Evolutionary conservation across 1,140 invertebrate genomes (phyloP).

Genomic region (Trissolcus basalis): DNA sequence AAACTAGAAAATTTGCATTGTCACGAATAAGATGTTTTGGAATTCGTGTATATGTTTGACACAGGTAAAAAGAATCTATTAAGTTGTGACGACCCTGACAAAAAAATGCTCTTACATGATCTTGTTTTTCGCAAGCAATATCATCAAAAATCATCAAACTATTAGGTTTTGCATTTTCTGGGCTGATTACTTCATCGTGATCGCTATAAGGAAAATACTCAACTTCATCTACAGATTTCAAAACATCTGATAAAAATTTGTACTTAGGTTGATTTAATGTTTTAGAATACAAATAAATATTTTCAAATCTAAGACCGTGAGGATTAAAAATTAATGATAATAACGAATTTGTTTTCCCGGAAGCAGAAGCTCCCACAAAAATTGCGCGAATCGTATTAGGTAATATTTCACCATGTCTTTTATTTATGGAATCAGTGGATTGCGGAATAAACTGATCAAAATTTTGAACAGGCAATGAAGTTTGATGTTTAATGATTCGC

Average conservation of each 20-base stretch:
- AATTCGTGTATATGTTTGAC: conserved; percentile 67
- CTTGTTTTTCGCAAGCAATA: conserved; percentile 65
- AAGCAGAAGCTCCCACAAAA: neutral
- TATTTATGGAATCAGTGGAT: neutral
- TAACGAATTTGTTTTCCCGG: neutral
- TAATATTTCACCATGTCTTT: conserved; percentile 1
- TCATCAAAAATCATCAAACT: conserved; percentile 68
- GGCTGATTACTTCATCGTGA: neutral
- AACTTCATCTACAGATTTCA: neutral
- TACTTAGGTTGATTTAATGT: neutral
- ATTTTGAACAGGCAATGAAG: neutral
- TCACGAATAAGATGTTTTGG: conserved; percentile 68
- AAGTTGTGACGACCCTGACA: conserved; percentile 67
- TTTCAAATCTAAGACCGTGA: neutral
- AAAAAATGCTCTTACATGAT: conserved; percentile 65
- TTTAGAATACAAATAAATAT: conserved; percentile 2
- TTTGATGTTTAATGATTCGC: neutral
- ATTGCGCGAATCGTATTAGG: neutral
- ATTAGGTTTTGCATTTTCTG: neutral
- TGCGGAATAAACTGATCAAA: neutral
- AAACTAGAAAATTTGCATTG: conserved; percentile 61
- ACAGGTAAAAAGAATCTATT: conserved; percentile 67
- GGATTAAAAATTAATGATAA: neutral
- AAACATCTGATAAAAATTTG: neutral
- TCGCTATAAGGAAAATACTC: neutral